Conservation (phyloP, 2,113 vertebrate genomes). For the Miniopterus natalensis region DNA sequence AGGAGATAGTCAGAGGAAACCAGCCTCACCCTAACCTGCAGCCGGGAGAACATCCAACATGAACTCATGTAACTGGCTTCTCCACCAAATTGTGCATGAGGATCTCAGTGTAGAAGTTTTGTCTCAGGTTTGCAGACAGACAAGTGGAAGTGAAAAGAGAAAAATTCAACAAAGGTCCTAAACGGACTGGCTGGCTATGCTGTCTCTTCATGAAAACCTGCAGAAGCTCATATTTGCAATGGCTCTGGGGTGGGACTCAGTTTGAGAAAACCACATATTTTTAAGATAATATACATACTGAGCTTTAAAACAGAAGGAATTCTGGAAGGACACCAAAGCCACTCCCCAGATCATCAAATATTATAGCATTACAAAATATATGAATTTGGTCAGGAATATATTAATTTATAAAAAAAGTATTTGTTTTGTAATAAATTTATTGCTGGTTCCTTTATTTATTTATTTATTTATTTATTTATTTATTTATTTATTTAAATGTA, state of each 20-base stretch:
- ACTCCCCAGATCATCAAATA: background rate
- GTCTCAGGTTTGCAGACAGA: background rate
- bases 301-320: background rate
- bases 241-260: background rate
- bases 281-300: background rate
- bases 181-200: background rate
- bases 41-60: background rate
- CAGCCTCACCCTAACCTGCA: background rate
- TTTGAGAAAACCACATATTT: conserved; percentile 22
- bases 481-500: no score
- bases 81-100: background rate
- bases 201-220: background rate
- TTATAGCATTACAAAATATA: background rate
- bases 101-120: background rate
- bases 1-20: background rate
- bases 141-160: background rate
- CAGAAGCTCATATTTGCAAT: background rate
- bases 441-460: background rate
- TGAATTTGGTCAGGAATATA: background rate
- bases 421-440: background rate
- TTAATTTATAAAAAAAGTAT: background rate
- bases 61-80: background rate
- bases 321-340: background rate
- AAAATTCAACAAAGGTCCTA: background rate
- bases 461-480: no score